Evolutionary conservation across 1,140 invertebrate genomes (phyloP), one percentile per base, ranked within the genome.

Genomic region (Mactra quadrangularis): DNA sequence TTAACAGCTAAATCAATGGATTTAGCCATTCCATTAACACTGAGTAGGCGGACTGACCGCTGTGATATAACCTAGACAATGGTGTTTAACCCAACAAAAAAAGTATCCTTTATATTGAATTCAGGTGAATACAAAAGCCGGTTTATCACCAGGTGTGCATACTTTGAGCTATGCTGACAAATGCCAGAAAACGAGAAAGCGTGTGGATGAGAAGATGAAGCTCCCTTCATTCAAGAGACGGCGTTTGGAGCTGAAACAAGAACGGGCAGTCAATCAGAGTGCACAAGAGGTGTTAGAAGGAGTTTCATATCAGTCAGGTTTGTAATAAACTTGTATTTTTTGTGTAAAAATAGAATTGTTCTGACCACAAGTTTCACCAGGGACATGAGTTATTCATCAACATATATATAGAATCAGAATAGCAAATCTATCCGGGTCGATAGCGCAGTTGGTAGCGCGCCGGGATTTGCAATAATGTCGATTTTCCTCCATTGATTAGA

Each of bases 241-340:
- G 52, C 41, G 82, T 11, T 47, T 84, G 17, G 22, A 62, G 4
- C 53, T 84, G 41, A 84, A 84, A 45, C 38, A 72, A 57, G 82
- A 84, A 53, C 57, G 75, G 22, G 29, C 53, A 13, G 70, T 47
- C 15, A 60, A 27, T 19, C 75, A 79, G 53, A 75, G 66, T 52
- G 75, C 66, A 11, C 33, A 59, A 53, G 82, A 84, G 33, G 75
- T 75, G 13, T 33, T 60, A 19, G 82, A 78, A 29, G 82, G 75
- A 17, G 52, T 52, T 13, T 72, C 66, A 33, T 84, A 84, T 76
- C 53, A 84, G 27, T 74, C 82, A 22, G 82, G 82, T 84, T 29
- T 31, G 55, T 3, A 59, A 59, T 31, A 53, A n/a, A 62, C 38
- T 45, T 70, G 22, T 22, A 19, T 9, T 41, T 31, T 41, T 50